phyloP scores from a whole-genome alignment of 2,797 vertebrate genomes.

The Sebastes elongatus region DNA sequence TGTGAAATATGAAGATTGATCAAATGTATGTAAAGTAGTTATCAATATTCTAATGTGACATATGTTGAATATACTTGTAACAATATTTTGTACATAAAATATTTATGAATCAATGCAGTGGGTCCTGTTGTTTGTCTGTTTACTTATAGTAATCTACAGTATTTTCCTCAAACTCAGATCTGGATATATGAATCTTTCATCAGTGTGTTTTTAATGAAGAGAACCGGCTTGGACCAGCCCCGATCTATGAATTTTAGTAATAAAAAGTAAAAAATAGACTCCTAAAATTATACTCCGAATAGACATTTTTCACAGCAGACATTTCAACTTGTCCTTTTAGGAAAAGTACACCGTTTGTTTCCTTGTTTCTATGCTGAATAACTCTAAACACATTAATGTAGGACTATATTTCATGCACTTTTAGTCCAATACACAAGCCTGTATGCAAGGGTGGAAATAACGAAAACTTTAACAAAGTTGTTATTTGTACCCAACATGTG shows the following conservation, averaged over 20 bases:
- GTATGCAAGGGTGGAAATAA: too few species aligned
- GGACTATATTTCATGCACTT: too few species aligned
- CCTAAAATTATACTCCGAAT: not conserved
- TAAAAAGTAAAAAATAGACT: not conserved
- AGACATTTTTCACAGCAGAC: not conserved
- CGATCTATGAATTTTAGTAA: not conserved
- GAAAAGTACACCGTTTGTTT: too few species aligned
- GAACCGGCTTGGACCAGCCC: not conserved
- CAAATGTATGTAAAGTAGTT: conserved; percentile 63
- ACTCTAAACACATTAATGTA: not conserved
- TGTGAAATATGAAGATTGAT: conserved; percentile 68
- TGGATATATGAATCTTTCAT: not conserved
- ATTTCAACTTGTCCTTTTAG: not conserved
- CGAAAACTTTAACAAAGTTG: too few species aligned
- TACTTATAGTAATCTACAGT: not conserved
- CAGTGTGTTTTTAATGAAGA: not conserved
- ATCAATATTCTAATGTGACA: conserved; percentile 65
- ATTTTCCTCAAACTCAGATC: not conserved
- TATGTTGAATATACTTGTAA: conserved; percentile 75
- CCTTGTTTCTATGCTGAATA: too few species aligned
- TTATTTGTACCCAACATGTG: too few species aligned
- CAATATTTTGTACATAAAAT: conserved; percentile 82
- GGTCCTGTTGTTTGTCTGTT: not conserved
- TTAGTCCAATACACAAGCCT: too few species aligned
- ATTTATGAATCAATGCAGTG: conserved; percentile 63